Evolutionary conservation across 2,113 vertebrate species (phyloP).

Genomic region (Thermophis baileyi): DNA sequence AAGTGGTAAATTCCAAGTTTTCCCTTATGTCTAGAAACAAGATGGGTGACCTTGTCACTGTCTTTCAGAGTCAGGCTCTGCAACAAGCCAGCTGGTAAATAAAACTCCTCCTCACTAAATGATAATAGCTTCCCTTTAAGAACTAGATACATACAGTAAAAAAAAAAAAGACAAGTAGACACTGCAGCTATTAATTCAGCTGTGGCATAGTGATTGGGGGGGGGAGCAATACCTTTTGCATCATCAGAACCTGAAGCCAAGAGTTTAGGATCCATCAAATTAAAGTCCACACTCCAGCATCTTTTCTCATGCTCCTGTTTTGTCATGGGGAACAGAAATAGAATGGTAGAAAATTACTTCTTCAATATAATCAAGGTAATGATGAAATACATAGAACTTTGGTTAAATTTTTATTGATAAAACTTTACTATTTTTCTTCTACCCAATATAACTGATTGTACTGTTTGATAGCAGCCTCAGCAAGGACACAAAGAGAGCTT

Average conservation of each 20-base stretch:
- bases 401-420: slow-evolving; percentile 2
- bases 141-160: neutral
- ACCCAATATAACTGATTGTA: neutral
- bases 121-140: neutral
- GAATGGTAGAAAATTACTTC: slow-evolving; percentile 7
- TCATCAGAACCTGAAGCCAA: slow-evolving; percentile 98
- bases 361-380: slow-evolving; percentile 12
- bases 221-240: slow-evolving; percentile 85
- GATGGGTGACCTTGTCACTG: neutral
- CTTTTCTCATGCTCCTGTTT: slow-evolving; percentile 96
- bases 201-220: neutral
- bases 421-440: neutral
- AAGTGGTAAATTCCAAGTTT: neutral
- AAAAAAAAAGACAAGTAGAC: neutral
- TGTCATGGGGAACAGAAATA: slow-evolving; percentile 47
- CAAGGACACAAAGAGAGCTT: neutral
- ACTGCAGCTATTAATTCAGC: neutral
- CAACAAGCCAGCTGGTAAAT: neutral
- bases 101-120: neutral
- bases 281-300: slow-evolving; percentile 99
- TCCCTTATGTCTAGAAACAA: neutral
- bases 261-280: slow-evolving; percentile 98
- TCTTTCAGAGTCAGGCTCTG: neutral
- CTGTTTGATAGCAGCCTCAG: neutral
- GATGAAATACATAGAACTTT: neutral